Evolutionary conservation across 1,140 invertebrate species (phyloP).

Genomic region (Nomia melanderi): DNA sequence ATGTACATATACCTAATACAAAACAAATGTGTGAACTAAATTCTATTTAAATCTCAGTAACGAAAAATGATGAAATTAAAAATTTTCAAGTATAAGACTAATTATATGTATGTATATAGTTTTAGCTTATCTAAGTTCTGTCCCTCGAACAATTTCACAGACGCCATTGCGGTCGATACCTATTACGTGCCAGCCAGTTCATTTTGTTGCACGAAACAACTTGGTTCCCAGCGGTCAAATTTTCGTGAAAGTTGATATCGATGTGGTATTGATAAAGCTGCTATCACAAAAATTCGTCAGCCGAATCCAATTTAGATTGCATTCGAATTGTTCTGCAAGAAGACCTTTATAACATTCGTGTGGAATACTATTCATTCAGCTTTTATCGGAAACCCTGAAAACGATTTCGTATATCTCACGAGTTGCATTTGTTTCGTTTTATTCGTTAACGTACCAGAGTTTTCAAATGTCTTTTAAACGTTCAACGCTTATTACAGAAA

Average conservation of each 20-base stretch:
- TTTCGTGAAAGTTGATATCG: conserved; percentile 38
- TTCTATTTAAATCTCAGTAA: no score
- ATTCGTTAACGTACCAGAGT: not conserved
- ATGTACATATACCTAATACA: no score
- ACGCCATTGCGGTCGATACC: conserved; percentile 34
- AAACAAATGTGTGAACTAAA: no score
- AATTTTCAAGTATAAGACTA: no score
- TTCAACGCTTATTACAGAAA: no score
- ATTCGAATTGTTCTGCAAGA: conserved; percentile 26
- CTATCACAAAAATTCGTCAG: conserved; percentile 33
- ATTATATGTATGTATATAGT: no score
- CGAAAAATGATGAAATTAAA: no score
- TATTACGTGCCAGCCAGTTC: conserved; percentile 35
- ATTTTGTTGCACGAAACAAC: conserved; percentile 33
- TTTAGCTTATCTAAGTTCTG: not conserved
- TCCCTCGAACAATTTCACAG: conserved; percentile 9
- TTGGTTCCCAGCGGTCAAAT: conserved; percentile 26
- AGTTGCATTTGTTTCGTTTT: not conserved
- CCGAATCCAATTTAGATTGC: conserved; percentile 39
- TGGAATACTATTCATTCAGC: not conserved
- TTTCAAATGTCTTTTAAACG: no score
- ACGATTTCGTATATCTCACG: conserved; percentile 19
- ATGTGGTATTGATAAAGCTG: conserved; percentile 35
- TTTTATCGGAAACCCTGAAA: conserved; percentile 19
- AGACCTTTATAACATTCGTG: not conserved